Percentiles rank a stretch among this genome's conserved stretches.
phyloP scores from a whole-genome alignment of 1,140 invertebrate species.

The Drosophila erecta region DNA sequence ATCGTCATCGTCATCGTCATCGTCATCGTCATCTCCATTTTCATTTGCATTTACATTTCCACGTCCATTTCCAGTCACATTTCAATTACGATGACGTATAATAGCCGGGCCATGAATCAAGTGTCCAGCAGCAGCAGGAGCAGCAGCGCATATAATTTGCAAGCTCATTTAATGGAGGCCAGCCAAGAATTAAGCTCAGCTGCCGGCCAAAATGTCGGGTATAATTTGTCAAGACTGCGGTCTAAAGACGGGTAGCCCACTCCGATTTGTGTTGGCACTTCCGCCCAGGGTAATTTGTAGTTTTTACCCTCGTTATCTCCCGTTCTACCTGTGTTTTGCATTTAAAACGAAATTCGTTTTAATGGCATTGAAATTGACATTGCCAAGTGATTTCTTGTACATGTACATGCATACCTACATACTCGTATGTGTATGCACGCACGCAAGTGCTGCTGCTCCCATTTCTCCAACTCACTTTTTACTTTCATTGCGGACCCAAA shows the following conservation, averaged over 20 bases:
- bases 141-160: slow-evolving; percentile 47
- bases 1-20: slow-evolving; percentile 10
- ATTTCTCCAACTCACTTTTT: slow-evolving; percentile 30
- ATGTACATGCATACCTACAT: too few relatives aligned
- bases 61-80: slow-evolving; percentile 49
- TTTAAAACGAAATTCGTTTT: slow-evolving; percentile 71
- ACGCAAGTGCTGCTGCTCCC: slow-evolving; percentile 53
- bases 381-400: slow-evolving; percentile 22
- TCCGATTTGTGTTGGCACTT: slow-evolving; percentile 47
- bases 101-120: slow-evolving; percentile 70
- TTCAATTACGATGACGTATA: slow-evolving; percentile 82
- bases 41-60: slow-evolving; percentile 73
- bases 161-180: slow-evolving; percentile 51
- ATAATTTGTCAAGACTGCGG: slow-evolving; percentile 51
- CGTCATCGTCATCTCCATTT: slow-evolving; percentile 40
- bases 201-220: slow-evolving; percentile 50
- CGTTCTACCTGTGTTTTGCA: slow-evolving; percentile 20
- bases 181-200: slow-evolving; percentile 43
- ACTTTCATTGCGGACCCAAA: slow-evolving; percentile 27
- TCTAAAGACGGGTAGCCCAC: slow-evolving; percentile 57
- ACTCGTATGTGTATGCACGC: not conserved
- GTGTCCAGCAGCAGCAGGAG: slow-evolving; percentile 36
- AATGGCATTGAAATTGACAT: slow-evolving; percentile 71
- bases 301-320: slow-evolving; percentile 26
- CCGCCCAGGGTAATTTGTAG: slow-evolving; percentile 37